Base-by-base conservation (phyloP, 2,797 vertebrate species). In the Aldrovandia affinis region DNA sequence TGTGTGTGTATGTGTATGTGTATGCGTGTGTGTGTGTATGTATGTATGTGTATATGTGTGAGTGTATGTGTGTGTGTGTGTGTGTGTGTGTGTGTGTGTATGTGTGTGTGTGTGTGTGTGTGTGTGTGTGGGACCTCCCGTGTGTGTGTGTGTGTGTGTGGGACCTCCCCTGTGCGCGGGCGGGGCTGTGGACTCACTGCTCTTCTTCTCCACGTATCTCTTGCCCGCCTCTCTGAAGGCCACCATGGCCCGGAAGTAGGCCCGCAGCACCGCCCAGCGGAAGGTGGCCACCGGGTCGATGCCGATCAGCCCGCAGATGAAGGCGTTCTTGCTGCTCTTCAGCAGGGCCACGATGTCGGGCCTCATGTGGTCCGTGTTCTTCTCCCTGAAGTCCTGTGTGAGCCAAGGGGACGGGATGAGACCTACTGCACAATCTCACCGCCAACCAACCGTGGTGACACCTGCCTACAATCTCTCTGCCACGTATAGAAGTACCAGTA, bases 351-450 rank as follows among this genome's bases (percentile, higher is more conserved):
- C 98, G 2, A 99, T 98, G 92, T 99, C 98, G 0, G 98, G 97
- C 0, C 98, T 96, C 98, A 99, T 99, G 90, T 99, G 98, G 88
- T 99, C 98, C 0, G 98, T 99, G 93, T 99, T 99, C 94, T 99
- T 99, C 94, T 99, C 98, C 79, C 98, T 94, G 91, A 99, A 99
- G 91, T 99, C 98, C 98, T 99, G 88, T 57, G 80, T 7, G 61
- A 0, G 20, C 15, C 36, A 6, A 6, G 30, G n/a, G n/a, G 20
- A 30, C 9, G 39, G 36, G 55, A 22, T 42, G 36, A 42, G 39
- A 7, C 18, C 18, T 36, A 12, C 28, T 2, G 7, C 30, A 10
- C 28, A 12, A 4, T 3, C 59, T 25, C 30, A 14, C 30, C 3
- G 54, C 78, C 68, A 8, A 7, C 78, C 68, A 8, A 7, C 15